Base-by-base conservation (phyloP, 2,797 vertebrate genomes). In the Alfaro cultratus region DNA sequence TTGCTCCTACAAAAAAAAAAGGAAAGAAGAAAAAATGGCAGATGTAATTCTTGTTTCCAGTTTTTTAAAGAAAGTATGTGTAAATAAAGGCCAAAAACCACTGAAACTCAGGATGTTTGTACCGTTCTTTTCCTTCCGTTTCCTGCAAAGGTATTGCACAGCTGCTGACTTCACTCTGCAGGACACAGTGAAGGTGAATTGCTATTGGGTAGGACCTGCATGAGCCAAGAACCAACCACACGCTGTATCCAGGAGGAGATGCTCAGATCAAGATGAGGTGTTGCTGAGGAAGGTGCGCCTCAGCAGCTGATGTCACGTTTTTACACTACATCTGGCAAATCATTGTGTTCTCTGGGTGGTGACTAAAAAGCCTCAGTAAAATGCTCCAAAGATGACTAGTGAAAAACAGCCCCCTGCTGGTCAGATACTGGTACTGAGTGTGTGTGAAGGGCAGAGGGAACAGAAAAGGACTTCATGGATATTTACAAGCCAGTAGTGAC, bases 71-170 rank as follows among this genome's bases (percentile, higher is more conserved):
- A 96, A 96, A 96, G 95, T 97, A 97, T 97, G 97, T 99, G 98
- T 99, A 99, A 99, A 99, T 99, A 99, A 99, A 99, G 97, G 97
- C 95, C 96, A 94, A 96, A 96, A 96, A 96, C 96, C 95, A 95
- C 95, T 90, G 91, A 90, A 87, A 75, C 78, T 2, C 89, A 88
- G 89, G 57, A 76, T 72, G 77, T 83, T 89, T 86, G 88, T 73
- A 73, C 80, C 13, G 79, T 75, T 73, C 86, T 77, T 64, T 74
- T 71, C 51, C 51, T 55, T 86, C 85, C 81, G 75, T 41, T 45
- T 46, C 87, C 86, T 84, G 76, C 55, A 45, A 81, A 88, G 77
- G 74, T 87, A 78, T 80, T 77, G 73, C 79, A 88, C 83, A 83
- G 80, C 86, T 87, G 87, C 86, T 86, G 89, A 88, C 39, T 80